A percentile compares a stretch with the other conserved stretches of the same genome.
Conservation (phyloP, 2,888 invertebrate species). For the Sarcophaga rosellei region DNA sequence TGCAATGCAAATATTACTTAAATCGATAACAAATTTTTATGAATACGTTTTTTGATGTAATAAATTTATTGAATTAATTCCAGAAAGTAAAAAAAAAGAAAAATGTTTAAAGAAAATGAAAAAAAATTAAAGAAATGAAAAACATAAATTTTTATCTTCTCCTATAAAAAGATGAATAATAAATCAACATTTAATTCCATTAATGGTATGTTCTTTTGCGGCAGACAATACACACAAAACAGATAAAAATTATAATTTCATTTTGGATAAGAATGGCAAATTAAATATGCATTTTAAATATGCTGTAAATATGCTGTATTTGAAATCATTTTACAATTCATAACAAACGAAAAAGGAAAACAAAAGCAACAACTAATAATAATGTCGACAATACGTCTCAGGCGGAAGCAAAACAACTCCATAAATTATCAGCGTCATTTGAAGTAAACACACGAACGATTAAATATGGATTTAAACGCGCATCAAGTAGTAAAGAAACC, state of each 20-base stretch:
- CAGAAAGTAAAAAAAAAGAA: background rate
- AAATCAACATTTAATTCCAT: conserved; percentile 65
- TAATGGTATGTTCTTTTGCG: conserved; percentile 48
- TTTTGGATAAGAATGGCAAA: background rate
- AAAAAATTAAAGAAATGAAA: background rate
- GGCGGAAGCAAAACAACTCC: conserved; percentile 66
- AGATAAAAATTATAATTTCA: background rate
- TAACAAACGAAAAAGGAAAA: conserved; percentile 59
- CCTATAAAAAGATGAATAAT: conserved; percentile 31
- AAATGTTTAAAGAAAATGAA: background rate
- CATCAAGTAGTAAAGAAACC: background rate
- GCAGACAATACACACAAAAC: background rate
- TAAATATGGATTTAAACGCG: background rate
- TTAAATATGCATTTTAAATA: background rate
- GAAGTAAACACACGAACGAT: background rate
- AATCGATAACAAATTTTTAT: background rate
- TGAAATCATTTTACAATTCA: conserved; percentile 61
- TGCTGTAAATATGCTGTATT: background rate
- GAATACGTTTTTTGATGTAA: background rate
- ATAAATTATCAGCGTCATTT: conserved; percentile 54
- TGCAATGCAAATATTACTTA: background rate
- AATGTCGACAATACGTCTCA: conserved; percentile 63
- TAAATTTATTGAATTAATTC: background rate
- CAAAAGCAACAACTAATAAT: conserved; percentile 58
- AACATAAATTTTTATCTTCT: background rate